A percentile compares a stretch with the other conserved stretches of the same genome.
These are phyloP conservation scores for Agrypnia vestita DNA, from an alignment of 1,140 invertebrate species.

Conservation along the genomic window DNA sequence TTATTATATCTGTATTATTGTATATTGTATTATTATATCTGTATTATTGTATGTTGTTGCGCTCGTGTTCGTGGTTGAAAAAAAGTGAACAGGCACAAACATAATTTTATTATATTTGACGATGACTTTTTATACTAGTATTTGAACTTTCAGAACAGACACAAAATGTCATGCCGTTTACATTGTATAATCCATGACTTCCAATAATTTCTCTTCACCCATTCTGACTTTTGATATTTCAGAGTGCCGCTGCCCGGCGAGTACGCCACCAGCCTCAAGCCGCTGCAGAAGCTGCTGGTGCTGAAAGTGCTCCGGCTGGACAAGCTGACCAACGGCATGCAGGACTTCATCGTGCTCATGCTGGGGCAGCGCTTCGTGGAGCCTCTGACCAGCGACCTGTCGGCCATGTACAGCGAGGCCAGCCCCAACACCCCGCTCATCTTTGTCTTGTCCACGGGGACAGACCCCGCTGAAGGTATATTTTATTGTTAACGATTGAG, in stretches of 20 bases:
- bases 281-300: conserved; percentile 81
- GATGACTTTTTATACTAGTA: too few relatives aligned
- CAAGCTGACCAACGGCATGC: conserved; percentile 82
- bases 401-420: conserved; percentile 87
- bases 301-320: conserved; percentile 83
- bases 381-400: conserved; percentile 90
- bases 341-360: conserved; percentile 78
- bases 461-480: conserved; percentile 81
- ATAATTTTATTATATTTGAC: too few relatives aligned
- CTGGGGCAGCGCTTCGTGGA: conserved; percentile 88
- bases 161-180: too few relatives aligned
- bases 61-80: too few relatives aligned
- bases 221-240: neutral
- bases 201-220: too few relatives aligned
- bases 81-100: too few relatives aligned
- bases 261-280: conserved; percentile 72
- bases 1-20: too few relatives aligned
- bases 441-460: conserved; percentile 92
- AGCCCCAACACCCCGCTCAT: conserved; percentile 85
- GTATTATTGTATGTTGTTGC: too few relatives aligned
- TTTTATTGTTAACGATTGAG: too few relatives aligned
- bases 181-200: too few relatives aligned
- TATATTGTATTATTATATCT: too few relatives aligned
- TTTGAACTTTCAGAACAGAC: too few relatives aligned
- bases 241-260: conserved; percentile 75